Conservation (phyloP, 23 tunicate species). For the Trididemnum clinides region DNA sequence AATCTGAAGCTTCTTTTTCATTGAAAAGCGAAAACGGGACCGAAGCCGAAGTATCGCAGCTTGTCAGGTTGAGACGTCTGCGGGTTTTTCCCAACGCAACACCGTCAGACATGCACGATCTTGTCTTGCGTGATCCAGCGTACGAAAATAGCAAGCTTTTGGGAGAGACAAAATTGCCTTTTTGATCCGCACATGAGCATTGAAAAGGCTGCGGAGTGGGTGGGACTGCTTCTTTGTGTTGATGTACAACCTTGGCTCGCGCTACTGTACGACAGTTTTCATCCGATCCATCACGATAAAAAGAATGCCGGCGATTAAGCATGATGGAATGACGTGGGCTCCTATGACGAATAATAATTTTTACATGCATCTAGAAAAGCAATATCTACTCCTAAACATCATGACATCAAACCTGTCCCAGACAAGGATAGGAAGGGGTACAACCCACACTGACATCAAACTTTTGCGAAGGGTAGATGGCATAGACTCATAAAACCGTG, state of each 20-base stretch:
- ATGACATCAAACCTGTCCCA: too few relatives aligned
- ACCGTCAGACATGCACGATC: not conserved
- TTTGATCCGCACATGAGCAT: not conserved
- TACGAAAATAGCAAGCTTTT: slow-evolving; percentile 50
- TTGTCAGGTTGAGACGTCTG: not conserved
- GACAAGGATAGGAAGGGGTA: too few relatives aligned
- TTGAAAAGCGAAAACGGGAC: not conserved
- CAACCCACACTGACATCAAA: too few relatives aligned
- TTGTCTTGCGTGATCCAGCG: not conserved
- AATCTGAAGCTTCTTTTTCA: not conserved
- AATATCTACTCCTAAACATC: too few relatives aligned
- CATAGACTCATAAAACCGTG: too few relatives aligned
- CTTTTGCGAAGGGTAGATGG: too few relatives aligned
- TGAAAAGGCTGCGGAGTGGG: slow-evolving; percentile 47
- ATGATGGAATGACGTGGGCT: slow-evolving; percentile 78
- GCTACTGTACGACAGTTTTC: slow-evolving; percentile 68
- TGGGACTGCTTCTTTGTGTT: slow-evolving; percentile 76
- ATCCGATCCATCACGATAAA: slow-evolving; percentile 60
- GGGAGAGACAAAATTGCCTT: slow-evolving; percentile 28
- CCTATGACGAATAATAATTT: too few relatives aligned
- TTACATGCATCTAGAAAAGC: too few relatives aligned
- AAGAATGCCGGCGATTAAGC: slow-evolving; percentile 84
- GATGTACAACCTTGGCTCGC: slow-evolving; percentile 72
- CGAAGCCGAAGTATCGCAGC: not conserved
- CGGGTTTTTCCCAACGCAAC: not conserved